Conservation (phyloP, 2,888 invertebrate species). For the Melieria picta region DNA sequence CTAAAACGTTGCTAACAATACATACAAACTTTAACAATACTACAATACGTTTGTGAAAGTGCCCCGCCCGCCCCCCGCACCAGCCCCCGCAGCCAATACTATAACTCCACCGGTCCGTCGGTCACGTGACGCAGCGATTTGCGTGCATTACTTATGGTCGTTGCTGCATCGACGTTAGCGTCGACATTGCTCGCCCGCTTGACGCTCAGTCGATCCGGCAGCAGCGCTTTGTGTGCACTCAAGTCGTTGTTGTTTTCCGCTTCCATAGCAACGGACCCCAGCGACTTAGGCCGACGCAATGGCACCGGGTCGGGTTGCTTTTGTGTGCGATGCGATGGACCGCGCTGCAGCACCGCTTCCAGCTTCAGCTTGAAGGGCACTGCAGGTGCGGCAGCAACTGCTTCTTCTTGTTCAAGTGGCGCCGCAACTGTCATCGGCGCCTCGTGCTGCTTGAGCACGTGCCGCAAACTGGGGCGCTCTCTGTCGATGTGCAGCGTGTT, state of each 20-base stretch:
- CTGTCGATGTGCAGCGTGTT: conserved; percentile 53
- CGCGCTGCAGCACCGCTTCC: conserved; percentile 58
- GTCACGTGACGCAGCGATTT: conserved; percentile 31
- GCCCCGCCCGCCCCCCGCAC: no score
- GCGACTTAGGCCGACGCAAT: conserved; percentile 51
- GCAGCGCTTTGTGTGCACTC: neutral
- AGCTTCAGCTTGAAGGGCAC: conserved; percentile 59
- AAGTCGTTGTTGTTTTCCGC: conserved; percentile 39
- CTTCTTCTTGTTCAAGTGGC: neutral
- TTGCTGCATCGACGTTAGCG: conserved; percentile 29
- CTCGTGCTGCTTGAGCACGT: conserved; percentile 37
- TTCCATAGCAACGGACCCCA: conserved; percentile 17
- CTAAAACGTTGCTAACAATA: no score
- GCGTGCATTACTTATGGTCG: conserved; percentile 29
- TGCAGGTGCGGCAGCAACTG: conserved; percentile 21
- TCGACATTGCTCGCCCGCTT: conserved; percentile 42
- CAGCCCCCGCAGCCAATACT: neutral
- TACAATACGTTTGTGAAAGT: no score
- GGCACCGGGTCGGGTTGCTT: conserved; percentile 44
- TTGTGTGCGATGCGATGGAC: conserved; percentile 56
- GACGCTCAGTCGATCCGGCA: neutral
- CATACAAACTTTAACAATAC: no score
- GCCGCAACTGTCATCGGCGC: neutral
- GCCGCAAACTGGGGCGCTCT: conserved; percentile 53
- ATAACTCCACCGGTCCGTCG: conserved; percentile 18